A percentile compares a stretch with the other conserved stretches of the same genome.
These are phyloP conservation scores for Zaprionus tsacasi DNA, from an alignment of 1,140 invertebrate species.

Conservation along the genomic window DNA sequence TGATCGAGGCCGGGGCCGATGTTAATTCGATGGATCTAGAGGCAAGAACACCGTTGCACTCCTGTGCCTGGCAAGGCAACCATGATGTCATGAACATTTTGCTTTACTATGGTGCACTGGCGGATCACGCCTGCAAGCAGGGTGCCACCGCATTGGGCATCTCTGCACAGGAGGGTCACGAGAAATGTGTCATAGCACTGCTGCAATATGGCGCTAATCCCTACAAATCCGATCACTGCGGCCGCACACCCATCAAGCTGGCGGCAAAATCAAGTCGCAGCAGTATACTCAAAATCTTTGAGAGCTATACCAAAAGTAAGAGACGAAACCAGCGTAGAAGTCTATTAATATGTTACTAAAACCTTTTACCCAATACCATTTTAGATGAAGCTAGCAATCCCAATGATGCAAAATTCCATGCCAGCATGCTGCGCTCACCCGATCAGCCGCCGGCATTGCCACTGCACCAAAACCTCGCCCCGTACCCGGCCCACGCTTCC, in stretches of 20 bases:
- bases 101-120: slow-evolving; percentile 90
- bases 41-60: slow-evolving; percentile 94
- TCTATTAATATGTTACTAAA: slow-evolving; percentile 65
- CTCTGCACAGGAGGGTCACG: slow-evolving; percentile 95
- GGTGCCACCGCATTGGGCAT: slow-evolving; percentile 96
- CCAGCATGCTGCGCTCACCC: slow-evolving; percentile 80
- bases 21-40: slow-evolving; percentile 96
- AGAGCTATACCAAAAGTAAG: slow-evolving; percentile 83
- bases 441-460: slow-evolving; percentile 80
- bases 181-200: slow-evolving; percentile 94
- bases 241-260: slow-evolving; percentile 87
- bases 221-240: slow-evolving; percentile 95
- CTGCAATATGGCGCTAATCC: slow-evolving; percentile 96
- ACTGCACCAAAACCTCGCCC: slow-evolving; percentile 72
- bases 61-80: slow-evolving; percentile 98
- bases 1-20: slow-evolving; percentile 91
- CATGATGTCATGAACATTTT: slow-evolving; percentile 92
- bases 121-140: slow-evolving; percentile 96
- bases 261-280: slow-evolving; percentile 86
- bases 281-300: slow-evolving; percentile 83
- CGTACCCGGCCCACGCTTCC: slow-evolving; percentile 75
- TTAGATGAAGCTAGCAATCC: slow-evolving; percentile 82
- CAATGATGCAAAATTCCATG: slow-evolving; percentile 81
- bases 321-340: slow-evolving; percentile 20
- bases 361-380: slow-evolving; percentile 15